Percentiles rank a stretch among this genome's conserved stretches.
Evolutionary conservation across 2,797 vertebrate species (phyloP).

Genomic region (Arctocebus calabarensis): DNA sequence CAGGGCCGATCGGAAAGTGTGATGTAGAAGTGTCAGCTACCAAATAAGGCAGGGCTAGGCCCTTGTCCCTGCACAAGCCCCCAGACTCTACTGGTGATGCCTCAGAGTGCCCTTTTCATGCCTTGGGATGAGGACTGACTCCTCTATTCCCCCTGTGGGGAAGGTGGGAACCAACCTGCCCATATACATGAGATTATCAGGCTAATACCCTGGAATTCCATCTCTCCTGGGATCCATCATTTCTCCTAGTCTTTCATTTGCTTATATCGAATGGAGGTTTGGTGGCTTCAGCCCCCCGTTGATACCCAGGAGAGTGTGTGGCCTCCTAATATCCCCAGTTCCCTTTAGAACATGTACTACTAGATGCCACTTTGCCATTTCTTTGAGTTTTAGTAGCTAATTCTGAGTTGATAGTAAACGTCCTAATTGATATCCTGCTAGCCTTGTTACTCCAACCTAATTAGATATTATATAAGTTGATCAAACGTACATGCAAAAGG

Average conservation of each 20-base stretch:
- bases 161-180: neutral
- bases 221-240: neutral
- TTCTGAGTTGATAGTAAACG: slow-evolving; percentile 58
- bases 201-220: neutral
- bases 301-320: fast-evolving
- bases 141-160: neutral
- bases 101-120: neutral
- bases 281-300: neutral
- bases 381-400: slow-evolving; percentile 10
- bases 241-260: neutral
- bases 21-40: too few species aligned
- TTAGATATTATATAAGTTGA: slow-evolving; percentile 74
- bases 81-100: neutral
- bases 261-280: neutral
- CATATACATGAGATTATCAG: fast-evolving
- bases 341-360: neutral
- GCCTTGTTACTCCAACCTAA: slow-evolving; percentile 67
- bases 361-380: neutral
- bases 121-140: neutral
- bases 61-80: fast-evolving
- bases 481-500: slow-evolving; percentile 56
- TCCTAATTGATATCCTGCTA: neutral
- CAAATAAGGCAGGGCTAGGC: neutral
- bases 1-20: neutral
- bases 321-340: neutral